phyloP scores from a whole-genome alignment of 2,797 vertebrate genomes.

The Erethizon dorsatum region DNA sequence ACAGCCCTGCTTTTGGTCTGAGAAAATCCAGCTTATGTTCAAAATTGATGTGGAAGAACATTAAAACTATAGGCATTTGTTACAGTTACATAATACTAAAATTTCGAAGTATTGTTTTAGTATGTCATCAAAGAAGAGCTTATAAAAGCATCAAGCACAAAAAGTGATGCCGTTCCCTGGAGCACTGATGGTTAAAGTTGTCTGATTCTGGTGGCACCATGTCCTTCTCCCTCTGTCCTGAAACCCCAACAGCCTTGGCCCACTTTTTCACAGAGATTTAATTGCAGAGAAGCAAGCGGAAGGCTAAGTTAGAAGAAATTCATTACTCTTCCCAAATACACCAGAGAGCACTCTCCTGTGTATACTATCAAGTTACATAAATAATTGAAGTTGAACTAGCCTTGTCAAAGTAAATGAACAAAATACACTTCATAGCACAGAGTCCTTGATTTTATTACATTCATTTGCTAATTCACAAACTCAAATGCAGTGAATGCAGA shows the following conservation, averaged over 20 bases:
- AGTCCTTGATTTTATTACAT: slow-evolving; percentile 84
- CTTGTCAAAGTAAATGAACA: slow-evolving; percentile 87
- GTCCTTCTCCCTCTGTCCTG: slow-evolving; percentile 38
- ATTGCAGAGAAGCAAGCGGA: slow-evolving; percentile 77
- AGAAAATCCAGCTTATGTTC: slow-evolving; percentile 9
- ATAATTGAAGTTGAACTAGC: slow-evolving; percentile 84
- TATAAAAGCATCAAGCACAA: slow-evolving; percentile 16
- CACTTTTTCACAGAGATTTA: slow-evolving; percentile 78
- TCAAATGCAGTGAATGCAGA: slow-evolving; percentile 67
- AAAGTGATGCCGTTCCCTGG: not conserved
- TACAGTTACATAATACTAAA: slow-evolving; percentile 47
- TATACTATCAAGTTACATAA: slow-evolving; percentile 85
- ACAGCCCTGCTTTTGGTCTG: not conserved
- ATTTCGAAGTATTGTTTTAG: slow-evolving; percentile 31
- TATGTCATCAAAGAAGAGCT: slow-evolving; percentile 13
- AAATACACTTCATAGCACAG: slow-evolving; percentile 83
- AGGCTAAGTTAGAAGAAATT: slow-evolving; percentile 79
- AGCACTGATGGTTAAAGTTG: not conserved
- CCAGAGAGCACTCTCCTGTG: slow-evolving; percentile 80
- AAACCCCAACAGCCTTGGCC: slow-evolving; percentile 78
- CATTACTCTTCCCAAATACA: slow-evolving; percentile 79
- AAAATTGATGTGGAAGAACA: not conserved
- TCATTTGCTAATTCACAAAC: slow-evolving; percentile 80
- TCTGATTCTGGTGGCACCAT: slow-evolving; percentile 48
- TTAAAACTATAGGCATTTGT: not conserved